Conservation (phyloP, 2,888 invertebrate species). For the Parnassius smintheus region DNA sequence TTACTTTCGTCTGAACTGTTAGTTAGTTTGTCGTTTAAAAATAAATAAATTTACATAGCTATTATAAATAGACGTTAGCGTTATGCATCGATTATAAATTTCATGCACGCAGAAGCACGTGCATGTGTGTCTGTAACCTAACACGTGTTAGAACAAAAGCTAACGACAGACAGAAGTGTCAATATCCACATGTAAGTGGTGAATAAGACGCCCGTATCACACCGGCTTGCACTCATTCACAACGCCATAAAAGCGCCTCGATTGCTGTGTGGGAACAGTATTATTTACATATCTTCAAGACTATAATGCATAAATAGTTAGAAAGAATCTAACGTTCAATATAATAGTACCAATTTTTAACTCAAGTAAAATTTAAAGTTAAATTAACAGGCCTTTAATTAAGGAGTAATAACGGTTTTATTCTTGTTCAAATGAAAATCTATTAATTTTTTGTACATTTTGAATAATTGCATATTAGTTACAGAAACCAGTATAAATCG, state of each 20-base stretch:
- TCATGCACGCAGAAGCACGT: constrained; percentile 49
- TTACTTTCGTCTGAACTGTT: too few species aligned
- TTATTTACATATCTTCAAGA: constrained; percentile 23
- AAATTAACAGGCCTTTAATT: too few species aligned
- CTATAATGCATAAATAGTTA: constrained; percentile 10
- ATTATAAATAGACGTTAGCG: neutral
- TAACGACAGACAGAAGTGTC: constrained; percentile 70
- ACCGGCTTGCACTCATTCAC: constrained; percentile 62
- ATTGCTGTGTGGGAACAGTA: constrained; percentile 55
- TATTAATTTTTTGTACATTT: too few species aligned
- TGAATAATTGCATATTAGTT: too few species aligned
- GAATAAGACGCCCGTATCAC: constrained; percentile 76
- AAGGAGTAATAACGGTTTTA: too few species aligned
- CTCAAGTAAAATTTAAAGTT: too few species aligned
- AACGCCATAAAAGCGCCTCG: constrained; percentile 60
- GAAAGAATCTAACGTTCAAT: neutral
- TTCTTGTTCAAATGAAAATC: too few species aligned
- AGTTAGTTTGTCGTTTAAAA: neutral
- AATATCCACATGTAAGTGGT: constrained; percentile 66
- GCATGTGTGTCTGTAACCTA: constrained; percentile 59
- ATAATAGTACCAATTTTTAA: too few species aligned
- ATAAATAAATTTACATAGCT: neutral
- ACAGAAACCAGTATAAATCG: too few species aligned
- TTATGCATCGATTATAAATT: neutral
- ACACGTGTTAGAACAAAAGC: constrained; percentile 72